Conservation (phyloP, 2,113 vertebrate genomes). For the Mugil cephalus region DNA sequence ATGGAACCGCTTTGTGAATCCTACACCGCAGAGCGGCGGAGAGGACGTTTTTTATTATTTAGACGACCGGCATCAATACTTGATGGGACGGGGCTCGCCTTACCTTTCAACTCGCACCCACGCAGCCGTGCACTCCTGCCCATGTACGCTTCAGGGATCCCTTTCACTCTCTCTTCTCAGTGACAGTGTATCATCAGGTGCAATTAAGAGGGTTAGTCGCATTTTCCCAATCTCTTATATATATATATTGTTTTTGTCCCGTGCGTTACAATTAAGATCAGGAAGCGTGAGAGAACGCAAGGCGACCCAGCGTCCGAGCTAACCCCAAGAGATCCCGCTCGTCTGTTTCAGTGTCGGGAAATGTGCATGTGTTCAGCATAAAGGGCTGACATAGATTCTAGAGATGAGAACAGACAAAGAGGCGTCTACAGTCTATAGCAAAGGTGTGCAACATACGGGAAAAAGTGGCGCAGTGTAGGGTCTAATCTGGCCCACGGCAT, state of each 20-base stretch:
- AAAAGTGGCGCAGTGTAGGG: no score
- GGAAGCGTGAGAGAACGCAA: no score
- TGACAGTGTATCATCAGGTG: not conserved
- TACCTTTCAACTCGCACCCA: conserved; percentile 36
- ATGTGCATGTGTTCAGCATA: not conserved
- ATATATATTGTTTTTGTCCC: not conserved
- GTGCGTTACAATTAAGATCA: no score
- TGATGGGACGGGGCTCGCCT: conserved; percentile 71
- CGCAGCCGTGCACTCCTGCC: not conserved
- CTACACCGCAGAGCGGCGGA: conserved; percentile 51
- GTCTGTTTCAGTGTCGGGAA: not conserved
- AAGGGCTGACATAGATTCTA: conserved; percentile 10
- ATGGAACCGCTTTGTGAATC: conserved; percentile 49
- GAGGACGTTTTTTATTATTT: conserved; percentile 78
- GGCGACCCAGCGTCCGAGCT: not conserved
- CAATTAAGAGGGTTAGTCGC: not conserved
- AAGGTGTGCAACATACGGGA: no score
- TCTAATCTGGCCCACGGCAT: no score
- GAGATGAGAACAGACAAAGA: not conserved
- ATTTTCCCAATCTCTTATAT: not conserved
- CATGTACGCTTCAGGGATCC: conserved; percentile 7
- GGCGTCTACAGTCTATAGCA: not conserved
- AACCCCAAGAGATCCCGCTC: conserved; percentile 9
- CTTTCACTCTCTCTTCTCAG: conserved; percentile 50
- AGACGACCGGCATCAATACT: conserved; percentile 75